Evolutionary conservation across 2,797 vertebrate species (phyloP).

Genomic region (Chiroxiphia lanceolata): DNA sequence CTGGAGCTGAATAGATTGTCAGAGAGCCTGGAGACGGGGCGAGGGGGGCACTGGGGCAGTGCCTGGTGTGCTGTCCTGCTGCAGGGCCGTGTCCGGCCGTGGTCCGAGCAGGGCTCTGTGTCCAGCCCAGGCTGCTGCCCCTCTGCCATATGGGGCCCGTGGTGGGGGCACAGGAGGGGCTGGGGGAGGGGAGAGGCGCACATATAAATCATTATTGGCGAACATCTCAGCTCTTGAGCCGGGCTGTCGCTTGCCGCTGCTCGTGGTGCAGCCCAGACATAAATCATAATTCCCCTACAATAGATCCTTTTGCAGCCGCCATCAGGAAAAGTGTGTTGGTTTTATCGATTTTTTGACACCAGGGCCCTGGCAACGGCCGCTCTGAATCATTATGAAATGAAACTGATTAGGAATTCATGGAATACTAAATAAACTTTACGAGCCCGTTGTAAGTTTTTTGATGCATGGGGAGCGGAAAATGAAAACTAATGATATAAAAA

Average conservation of each 20-base stretch:
- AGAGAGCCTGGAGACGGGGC: background rate
- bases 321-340: constrained; percentile 94
- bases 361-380: constrained; percentile 80
- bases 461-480: constrained; percentile 89
- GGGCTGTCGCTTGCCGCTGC: constrained; percentile 85
- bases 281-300: constrained; percentile 98
- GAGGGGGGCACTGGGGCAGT: background rate
- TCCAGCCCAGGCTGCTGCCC: background rate
- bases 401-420: constrained; percentile 99
- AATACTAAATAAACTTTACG: constrained; percentile 99
- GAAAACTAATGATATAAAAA: constrained; percentile 98
- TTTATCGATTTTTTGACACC: constrained; percentile 96
- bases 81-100: rapidly evolving
- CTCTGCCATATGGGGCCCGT: background rate
- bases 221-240: constrained; percentile 92
- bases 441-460: constrained; percentile 86
- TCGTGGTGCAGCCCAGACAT: constrained; percentile 91
- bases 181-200: constrained; percentile 59
- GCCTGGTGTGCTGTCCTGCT: background rate
- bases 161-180: background rate
- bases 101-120: background rate
- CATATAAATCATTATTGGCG: constrained; percentile 99
- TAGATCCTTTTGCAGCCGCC: constrained; percentile 89
- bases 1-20: constrained; percentile 34
- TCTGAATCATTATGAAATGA: constrained; percentile 98